Conservation (phyloP, 2,888 invertebrate genomes). For the Quadriops clusia region DNA sequence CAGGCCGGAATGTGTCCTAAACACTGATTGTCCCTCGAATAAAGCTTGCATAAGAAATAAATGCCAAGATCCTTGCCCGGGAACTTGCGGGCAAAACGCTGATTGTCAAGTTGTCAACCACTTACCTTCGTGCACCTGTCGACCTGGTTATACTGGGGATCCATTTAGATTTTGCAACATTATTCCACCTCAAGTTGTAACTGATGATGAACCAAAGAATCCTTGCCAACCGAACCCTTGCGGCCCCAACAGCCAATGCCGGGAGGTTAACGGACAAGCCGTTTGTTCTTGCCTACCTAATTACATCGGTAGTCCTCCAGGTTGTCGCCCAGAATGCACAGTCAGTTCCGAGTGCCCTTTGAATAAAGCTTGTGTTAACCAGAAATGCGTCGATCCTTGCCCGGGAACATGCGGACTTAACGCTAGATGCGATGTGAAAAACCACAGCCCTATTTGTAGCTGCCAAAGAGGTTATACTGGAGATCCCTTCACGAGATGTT, state of each 20-base stretch:
- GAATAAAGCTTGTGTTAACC: conserved; percentile 56
- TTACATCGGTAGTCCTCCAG: conserved; percentile 45
- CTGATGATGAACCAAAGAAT: conserved; percentile 36
- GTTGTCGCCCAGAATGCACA: conserved; percentile 68
- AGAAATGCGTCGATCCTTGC: conserved; percentile 64
- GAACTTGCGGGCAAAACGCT: conserved; percentile 65
- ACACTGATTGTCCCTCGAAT: conserved; percentile 61
- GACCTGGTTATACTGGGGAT: conserved; percentile 52
- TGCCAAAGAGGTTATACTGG: conserved; percentile 50
- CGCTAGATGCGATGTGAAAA: conserved; percentile 42
- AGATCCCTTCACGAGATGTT: conserved; percentile 51
- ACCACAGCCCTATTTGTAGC: conserved; percentile 53
- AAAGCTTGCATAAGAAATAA: conserved; percentile 62
- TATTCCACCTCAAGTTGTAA: conserved; percentile 35
- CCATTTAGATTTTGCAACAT: conserved; percentile 42
- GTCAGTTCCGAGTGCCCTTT: conserved; percentile 65
- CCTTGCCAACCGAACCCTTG: conserved; percentile 61
- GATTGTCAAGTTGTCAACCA: conserved; percentile 64
- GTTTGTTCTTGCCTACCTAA: conserved; percentile 38
- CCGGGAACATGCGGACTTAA: conserved; percentile 50
- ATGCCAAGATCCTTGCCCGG: conserved; percentile 71
- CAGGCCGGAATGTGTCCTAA: conserved; percentile 60
- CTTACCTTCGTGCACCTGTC: conserved; percentile 55
- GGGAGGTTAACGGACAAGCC: conserved; percentile 47
- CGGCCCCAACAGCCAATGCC: conserved; percentile 71